A percentile compares a stretch with the other conserved stretches of the same genome.
Evolutionary conservation across 2,797 vertebrate genomes (phyloP).

Genomic region (Hypotaenidia okinawae): DNA sequence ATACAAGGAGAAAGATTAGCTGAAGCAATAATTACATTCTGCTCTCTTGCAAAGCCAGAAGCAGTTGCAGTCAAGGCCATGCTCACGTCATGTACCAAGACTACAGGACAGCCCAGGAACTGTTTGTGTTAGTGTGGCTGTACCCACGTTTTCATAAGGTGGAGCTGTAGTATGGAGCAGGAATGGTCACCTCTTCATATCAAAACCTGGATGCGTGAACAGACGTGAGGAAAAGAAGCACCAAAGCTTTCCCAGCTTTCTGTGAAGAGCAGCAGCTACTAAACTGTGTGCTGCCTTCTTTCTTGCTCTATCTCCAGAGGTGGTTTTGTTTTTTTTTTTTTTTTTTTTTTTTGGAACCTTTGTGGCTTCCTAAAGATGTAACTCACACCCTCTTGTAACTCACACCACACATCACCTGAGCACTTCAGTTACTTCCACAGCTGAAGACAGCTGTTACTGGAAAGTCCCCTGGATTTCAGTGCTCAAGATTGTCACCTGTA

Average conservation of each 20-base stretch:
- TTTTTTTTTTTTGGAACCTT: background rate
- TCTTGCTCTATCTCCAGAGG: background rate
- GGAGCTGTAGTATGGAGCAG: background rate
- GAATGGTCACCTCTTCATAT: fast-evolving
- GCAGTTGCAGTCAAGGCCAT: background rate
- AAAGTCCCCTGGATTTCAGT: background rate
- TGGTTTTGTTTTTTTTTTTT: no score
- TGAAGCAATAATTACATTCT: background rate
- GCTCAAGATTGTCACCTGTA: fast-evolving
- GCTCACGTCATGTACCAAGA: background rate
- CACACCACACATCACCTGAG: background rate
- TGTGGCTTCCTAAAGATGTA: background rate
- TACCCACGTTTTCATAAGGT: fast-evolving
- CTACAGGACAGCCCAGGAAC: background rate
- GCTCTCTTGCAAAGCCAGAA: background rate
- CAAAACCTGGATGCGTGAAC: background rate
- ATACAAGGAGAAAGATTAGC: background rate
- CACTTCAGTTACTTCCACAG: background rate
- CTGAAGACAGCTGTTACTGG: background rate
- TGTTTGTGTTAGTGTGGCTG: background rate
- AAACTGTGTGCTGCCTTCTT: background rate
- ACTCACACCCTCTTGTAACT: background rate
- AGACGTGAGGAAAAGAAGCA: background rate
- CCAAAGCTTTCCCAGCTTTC: background rate
- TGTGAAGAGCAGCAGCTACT: background rate